Conservation (phyloP, 2,888 invertebrate species). For the Lydus trimaculatus region DNA sequence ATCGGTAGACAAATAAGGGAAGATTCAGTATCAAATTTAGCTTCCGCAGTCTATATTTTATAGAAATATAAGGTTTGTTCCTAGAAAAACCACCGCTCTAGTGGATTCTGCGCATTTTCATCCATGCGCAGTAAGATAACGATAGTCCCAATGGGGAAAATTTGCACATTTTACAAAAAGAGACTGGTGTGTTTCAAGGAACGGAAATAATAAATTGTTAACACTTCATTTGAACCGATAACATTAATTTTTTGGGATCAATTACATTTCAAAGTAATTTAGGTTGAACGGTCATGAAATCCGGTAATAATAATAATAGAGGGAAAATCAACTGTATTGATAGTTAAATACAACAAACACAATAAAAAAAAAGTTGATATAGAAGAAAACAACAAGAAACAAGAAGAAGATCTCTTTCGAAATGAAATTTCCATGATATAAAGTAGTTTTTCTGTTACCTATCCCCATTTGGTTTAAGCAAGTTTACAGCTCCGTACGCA, state of each 20-base stretch:
- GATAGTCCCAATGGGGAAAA: no score
- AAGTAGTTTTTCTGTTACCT: constrained; percentile 54
- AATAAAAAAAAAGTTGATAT: no score
- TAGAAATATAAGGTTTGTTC: no score
- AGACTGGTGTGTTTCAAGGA: background rate
- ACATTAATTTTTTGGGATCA: background rate
- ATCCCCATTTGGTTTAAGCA: constrained; percentile 56
- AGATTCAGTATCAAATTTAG: no score
- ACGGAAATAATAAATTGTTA: background rate
- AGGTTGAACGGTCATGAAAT: constrained; percentile 3
- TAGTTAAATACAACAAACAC: background rate
- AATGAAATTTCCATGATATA: constrained; percentile 59
- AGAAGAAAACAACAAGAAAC: background rate
- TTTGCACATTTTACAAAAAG: no score
- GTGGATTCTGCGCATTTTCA: no score
- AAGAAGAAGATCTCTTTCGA: constrained; percentile 38
- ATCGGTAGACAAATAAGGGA: no score
- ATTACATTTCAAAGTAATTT: background rate
- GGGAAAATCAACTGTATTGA: background rate
- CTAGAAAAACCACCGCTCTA: no score
- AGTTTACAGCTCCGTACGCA: constrained; percentile 44
- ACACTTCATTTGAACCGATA: background rate
- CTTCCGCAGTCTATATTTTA: no score
- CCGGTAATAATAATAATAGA: background rate
- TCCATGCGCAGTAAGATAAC: no score